Evolutionary conservation across 2,113 vertebrate genomes (phyloP), one percentile per base, ranked within the genome.

Genomic region (Rafetus swinhoei): DNA sequence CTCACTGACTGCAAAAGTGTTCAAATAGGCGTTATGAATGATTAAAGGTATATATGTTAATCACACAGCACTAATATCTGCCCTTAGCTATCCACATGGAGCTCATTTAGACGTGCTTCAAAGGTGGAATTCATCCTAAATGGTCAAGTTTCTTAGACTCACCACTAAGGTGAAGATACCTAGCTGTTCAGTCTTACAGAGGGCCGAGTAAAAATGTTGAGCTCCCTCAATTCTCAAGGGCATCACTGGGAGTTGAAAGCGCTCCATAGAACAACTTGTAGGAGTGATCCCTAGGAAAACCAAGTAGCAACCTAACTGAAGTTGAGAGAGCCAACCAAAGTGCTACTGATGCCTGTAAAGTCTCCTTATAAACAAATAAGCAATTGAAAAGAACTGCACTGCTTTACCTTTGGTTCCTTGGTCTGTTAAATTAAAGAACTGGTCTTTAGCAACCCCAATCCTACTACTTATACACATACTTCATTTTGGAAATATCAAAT

Each of bases 51-150:
- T 7, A 57, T 55, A 50, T 50, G 3, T 82, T 96, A 93, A 96
- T 80, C 45, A 92, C 90, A 52, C 4, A 5, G 82, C 93, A 57
- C 45, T 90, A 86, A 79, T 32, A 89, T 79, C 79, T 83, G 25
- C 82, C 82, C 94, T 92, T 94, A 97, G 89, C 92, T 94, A 90
- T 39, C 56, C 81, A 91, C 59, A 55, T 82, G 35, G 91, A 90
- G 16, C 24, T 57, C 77, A 89, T 94, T 50, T 35, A 21, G 12
- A 45, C 2, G 19, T 0, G 12, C 81, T 7, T 27, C 35, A 93
- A 69, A 95, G 92, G 45, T 7, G 18, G 79, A 84, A 85, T 92
- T 72, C 22, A 35, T 79, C 89, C 74, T 69, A 81, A 56, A 24
- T n/a, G 25, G 32, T 35, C 72, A 62, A 14, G 69, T 7, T 2